Conservation (phyloP, 2,113 vertebrate genomes). For the Xyliphius kryptos region DNA sequence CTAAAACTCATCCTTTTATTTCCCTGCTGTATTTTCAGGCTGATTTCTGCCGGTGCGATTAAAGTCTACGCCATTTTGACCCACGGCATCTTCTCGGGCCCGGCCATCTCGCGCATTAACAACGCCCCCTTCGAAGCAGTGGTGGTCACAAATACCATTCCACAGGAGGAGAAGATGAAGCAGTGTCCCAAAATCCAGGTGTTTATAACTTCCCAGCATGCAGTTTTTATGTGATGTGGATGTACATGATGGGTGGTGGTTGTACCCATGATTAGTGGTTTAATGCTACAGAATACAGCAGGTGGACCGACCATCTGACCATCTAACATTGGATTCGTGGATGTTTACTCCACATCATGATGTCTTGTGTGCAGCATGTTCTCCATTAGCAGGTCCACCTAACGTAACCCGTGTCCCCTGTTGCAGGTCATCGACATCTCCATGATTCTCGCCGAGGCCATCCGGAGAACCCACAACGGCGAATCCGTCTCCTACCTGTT, state of each 20-base stretch:
- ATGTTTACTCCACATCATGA: too few relatives aligned
- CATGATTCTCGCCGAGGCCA: slow-evolving; percentile 97
- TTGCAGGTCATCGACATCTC: slow-evolving; percentile 95
- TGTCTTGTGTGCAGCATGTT: too few relatives aligned
- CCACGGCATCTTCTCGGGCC: slow-evolving; percentile 95
- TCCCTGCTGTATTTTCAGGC: slow-evolving; percentile 53
- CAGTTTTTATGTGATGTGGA: too few relatives aligned
- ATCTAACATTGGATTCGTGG: too few relatives aligned
- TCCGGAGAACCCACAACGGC: slow-evolving; percentile 97
- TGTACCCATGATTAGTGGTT: too few relatives aligned
- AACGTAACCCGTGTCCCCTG: neutral
- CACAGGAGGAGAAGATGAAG: slow-evolving; percentile 98
- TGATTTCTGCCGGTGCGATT: slow-evolving; percentile 93
- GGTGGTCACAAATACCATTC: slow-evolving; percentile 97
- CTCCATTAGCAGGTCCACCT: too few relatives aligned
- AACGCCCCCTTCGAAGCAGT: slow-evolving; percentile 95
- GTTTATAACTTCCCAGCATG: neutral
- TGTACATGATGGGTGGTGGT: too few relatives aligned
- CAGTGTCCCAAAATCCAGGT: slow-evolving; percentile 98
- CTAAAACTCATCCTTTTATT: neutral
- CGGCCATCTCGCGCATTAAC: slow-evolving; percentile 94
- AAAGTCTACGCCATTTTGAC: slow-evolving; percentile 96
- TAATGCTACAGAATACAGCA: too few relatives aligned
- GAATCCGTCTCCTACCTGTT: slow-evolving; percentile 97
- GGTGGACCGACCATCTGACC: too few relatives aligned